A percentile compares a stretch with the other conserved stretches of the same genome.
phyloP scores from a whole-genome alignment of 2,888 invertebrate genomes.

The Drosophila stalkeri region DNA sequence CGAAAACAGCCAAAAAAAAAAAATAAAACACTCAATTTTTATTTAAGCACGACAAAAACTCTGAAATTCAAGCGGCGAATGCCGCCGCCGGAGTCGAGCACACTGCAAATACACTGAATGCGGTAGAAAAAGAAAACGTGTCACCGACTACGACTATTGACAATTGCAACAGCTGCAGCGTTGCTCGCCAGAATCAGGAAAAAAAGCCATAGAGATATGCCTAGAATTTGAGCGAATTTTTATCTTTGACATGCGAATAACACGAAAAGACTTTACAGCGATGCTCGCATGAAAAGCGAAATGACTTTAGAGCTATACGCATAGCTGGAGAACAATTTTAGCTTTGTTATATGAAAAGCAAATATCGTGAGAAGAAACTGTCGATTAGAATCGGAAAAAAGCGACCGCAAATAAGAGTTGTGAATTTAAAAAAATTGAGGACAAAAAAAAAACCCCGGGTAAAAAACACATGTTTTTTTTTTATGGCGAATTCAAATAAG shows the following conservation, averaged over 20 bases:
- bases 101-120: constrained; percentile 31
- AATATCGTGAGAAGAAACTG: neutral
- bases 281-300: too few species aligned
- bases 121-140: constrained; percentile 12
- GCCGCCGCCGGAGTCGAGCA: constrained; percentile 24
- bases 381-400: neutral
- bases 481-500: too few species aligned
- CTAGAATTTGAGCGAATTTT: neutral
- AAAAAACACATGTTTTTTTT: too few species aligned
- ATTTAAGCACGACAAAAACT: constrained; percentile 29
- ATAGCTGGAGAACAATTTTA: neutral
- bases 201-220: neutral
- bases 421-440: too few species aligned
- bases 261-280: neutral
- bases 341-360: neutral
- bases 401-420: too few species aligned
- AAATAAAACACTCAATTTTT: constrained; percentile 10
- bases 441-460: too few species aligned
- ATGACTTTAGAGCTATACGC: neutral
- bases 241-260: neutral
- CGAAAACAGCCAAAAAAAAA: constrained; percentile 15
- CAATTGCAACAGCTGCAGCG: constrained; percentile 15
- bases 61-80: constrained; percentile 32
- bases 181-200: neutral
- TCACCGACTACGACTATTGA: constrained; percentile 32